Evolutionary conservation across 2,113 vertebrate genomes (phyloP), one percentile per base, ranked within the genome.

Genomic region (Bungarus multicinctus): DNA sequence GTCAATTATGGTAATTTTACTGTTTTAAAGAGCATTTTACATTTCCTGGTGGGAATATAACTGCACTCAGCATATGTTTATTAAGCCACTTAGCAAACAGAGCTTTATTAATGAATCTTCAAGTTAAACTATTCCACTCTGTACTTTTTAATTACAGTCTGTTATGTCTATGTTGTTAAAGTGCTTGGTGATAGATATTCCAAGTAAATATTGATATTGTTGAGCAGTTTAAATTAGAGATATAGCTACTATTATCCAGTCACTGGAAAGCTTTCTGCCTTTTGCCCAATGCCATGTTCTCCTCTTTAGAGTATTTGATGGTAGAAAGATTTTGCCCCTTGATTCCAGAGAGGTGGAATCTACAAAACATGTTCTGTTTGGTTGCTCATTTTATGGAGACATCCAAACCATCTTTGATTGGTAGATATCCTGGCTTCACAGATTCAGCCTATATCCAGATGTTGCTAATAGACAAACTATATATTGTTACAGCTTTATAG

Each of bases 1-100:
- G 96, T 97, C 94, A 96, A 91, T 97, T 96, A 96, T 96, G 94
- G 91, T 96, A 95, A 96, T 97, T 96, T 95, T 53, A 94, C 93
- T 93, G 88, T 96, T 96, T 96, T 95, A 96, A 96, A 95, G 93
- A 96, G 92, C 94, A 93, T 95, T 96, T 96, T 96, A 94, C 95
- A 96, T 96, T 96, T 97, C 95, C 96, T 95, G 91, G 96, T 94
- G 94, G 94, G 93, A 96, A 94, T 94, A 94, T 92, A 96, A 94
- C 94, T 96, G 60, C 94, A 95, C 74, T 94, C 93, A 94, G 93
- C 92, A 69, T 95, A 96, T 96, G 96, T 87, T 96, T 96, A 94
- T 96, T 96, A 95, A 95, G 10, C 57, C 1, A 1, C 93, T 93
- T 93, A 95, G 39, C 85, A 96, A 96, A 96, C 88, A 92, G 0